Conservation (phyloP, 2,113 vertebrate species). For the Perca fluviatilis region DNA sequence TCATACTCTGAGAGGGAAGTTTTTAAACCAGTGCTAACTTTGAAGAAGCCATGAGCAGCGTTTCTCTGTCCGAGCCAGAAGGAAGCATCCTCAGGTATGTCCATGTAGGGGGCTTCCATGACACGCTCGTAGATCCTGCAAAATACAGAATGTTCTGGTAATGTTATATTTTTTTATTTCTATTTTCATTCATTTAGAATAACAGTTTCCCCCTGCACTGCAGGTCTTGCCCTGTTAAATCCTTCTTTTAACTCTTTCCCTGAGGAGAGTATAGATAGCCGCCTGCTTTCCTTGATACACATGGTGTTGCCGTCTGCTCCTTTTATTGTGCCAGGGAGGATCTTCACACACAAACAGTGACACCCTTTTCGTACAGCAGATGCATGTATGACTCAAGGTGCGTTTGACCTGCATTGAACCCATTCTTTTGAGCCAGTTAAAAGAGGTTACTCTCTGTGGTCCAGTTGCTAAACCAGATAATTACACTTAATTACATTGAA, state of each 20-base stretch:
- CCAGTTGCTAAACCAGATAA: neutral
- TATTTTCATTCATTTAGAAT: neutral
- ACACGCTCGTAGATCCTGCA: conserved; percentile 97
- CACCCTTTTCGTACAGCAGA: conserved; percentile 24
- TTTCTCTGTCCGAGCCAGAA: conserved; percentile 98
- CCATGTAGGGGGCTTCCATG: conserved; percentile 92
- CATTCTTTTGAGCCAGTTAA: neutral
- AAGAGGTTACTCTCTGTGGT: neutral
- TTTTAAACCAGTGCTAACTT: conserved; percentile 78
- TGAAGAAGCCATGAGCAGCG: conserved; percentile 95
- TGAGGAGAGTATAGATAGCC: conserved; percentile 38
- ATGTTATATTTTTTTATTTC: neutral
- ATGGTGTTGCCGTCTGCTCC: conserved; percentile 58
- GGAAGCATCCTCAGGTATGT: conserved; percentile 91
- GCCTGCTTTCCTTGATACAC: conserved; percentile 42
- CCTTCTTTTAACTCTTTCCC: conserved; percentile 49
- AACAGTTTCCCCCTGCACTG: neutral
- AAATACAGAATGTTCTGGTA: neutral
- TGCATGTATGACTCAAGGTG: conserved; percentile 23
- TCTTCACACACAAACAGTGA: conserved; percentile 34
- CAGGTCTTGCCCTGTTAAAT: conserved; percentile 57
- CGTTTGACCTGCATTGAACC: neutral
- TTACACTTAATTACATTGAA: neutral
- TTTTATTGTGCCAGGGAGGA: conserved; percentile 54
- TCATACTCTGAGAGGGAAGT: conserved; percentile 9